These are phyloP conservation scores for Colaptes auratus DNA, from an alignment of 2,113 vertebrate genomes.

Conservation along the genomic window DNA sequence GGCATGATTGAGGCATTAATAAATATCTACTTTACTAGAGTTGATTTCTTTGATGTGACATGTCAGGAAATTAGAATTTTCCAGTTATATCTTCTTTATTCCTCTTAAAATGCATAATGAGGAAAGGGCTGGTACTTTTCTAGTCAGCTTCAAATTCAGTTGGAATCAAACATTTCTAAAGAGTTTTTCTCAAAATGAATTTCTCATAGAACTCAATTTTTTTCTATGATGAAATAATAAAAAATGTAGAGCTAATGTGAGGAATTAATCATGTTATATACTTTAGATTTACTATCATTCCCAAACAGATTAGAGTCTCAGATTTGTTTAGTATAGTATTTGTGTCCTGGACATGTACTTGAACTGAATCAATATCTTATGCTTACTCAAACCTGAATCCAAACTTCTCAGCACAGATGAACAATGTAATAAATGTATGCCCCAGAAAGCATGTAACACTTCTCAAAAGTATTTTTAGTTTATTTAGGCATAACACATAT, in stretches of 20 bases:
- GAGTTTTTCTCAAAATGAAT: background rate
- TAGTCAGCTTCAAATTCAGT: background rate
- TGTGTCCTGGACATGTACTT: background rate
- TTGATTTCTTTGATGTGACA: too few relatives aligned
- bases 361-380: background rate
- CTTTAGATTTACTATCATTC: background rate
- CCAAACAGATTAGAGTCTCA: background rate
- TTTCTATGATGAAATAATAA: background rate
- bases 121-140: background rate
- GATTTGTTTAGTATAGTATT: background rate
- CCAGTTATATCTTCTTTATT: background rate
- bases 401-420: background rate
- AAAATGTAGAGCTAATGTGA: background rate
- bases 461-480: background rate
- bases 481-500: background rate
- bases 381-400: background rate
- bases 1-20: too few relatives aligned
- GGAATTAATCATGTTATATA: background rate
- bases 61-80: too few relatives aligned
- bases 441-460: background rate
- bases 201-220: background rate
- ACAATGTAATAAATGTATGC: background rate
- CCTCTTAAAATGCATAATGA: background rate
- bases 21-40: too few relatives aligned
- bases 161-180: conserved; percentile 18